Base-by-base conservation (phyloP, 2,113 vertebrate genomes). In the rat (Rattus norvegicus) region DNA sequence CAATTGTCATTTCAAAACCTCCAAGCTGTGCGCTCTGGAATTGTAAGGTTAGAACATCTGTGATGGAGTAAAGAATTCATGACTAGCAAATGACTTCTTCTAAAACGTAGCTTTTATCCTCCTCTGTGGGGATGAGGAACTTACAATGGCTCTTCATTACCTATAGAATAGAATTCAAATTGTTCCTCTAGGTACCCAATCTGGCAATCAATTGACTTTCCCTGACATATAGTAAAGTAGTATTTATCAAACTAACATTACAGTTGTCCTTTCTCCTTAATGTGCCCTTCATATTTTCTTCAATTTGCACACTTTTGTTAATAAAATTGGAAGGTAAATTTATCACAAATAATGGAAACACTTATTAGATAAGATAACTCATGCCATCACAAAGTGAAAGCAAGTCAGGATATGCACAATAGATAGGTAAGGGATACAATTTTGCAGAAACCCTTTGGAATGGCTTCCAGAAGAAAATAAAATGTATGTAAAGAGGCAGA, bases 91-190 rank as follows among this genome's bases (percentile, higher is more conserved):
- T 5, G 52, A 54, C 52, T 11, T 54, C 52, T 54, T 54, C 52
- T 54, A 54, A 54, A 54, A 54, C 52, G 5, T 54, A 54, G 52
- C 4, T 54, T 54, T 54, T 11, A 54, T 54, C 52, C 52, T 54
- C 52, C 52, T 54, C 11, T 54, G 2, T 54, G 52, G 52, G 52
- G 52, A 10, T 52, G 11, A 54, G 5, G 52, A 54, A 54, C 52
- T 54, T 54, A 11, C 52, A 54, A 54, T 54, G 52, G 52, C 52
- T 54, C 52, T 54, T 54, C 11, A 54, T 54, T 54, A 54, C n/a
- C 80, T 79, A 39, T 13, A 92, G 88, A 92, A 70, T 93, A 43
- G 72, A 77, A n/a, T 81, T 70, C 39, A 43, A 76, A 89, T 80
- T 88, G 26, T 36, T 88, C 85, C 36, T 69, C 14, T 52, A 89